phyloP scores from a whole-genome alignment of 2,113 vertebrate species.

The Dipodomys ordii region DNA sequence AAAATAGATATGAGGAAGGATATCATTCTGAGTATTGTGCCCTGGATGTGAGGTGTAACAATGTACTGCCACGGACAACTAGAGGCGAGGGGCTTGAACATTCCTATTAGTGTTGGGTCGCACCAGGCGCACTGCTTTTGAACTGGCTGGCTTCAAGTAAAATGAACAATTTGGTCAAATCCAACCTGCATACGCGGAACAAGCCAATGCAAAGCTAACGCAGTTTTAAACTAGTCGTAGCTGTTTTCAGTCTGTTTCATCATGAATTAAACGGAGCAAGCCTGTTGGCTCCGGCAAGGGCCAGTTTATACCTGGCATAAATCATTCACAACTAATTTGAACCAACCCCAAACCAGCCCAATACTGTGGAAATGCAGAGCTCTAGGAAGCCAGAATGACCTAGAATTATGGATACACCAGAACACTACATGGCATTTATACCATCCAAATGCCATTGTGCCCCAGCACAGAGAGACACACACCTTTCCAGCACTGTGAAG shows the following conservation, averaged over 20 bases:
- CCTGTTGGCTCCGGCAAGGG: not conserved
- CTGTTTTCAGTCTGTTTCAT: not conserved
- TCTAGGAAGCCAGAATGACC: not conserved
- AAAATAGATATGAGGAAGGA: not conserved
- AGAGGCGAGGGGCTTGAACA: not conserved
- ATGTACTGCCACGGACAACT: not conserved
- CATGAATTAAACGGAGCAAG: not conserved
- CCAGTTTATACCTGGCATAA: not conserved
- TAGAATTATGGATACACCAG: not conserved
- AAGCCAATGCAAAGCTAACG: not conserved
- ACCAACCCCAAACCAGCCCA: not conserved
- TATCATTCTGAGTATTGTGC: not conserved
- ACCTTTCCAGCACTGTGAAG: not conserved
- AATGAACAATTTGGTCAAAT: not conserved
- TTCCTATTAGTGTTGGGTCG: not conserved
- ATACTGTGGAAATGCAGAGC: not conserved
- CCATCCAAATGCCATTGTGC: too few species aligned
- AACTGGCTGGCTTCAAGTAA: not conserved
- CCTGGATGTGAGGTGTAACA: not conserved
- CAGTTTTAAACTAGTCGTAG: not conserved
- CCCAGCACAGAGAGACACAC: not conserved
- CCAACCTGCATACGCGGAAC: not conserved
- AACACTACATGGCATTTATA: not conserved
- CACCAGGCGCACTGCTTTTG: not conserved
- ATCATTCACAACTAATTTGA: constrained; percentile 1